A percentile compares a stretch with the other conserved stretches of the same genome.
Conservation (phyloP, 53 echinoderm and acorn worm species). For the Luidia sarsii region DNA sequence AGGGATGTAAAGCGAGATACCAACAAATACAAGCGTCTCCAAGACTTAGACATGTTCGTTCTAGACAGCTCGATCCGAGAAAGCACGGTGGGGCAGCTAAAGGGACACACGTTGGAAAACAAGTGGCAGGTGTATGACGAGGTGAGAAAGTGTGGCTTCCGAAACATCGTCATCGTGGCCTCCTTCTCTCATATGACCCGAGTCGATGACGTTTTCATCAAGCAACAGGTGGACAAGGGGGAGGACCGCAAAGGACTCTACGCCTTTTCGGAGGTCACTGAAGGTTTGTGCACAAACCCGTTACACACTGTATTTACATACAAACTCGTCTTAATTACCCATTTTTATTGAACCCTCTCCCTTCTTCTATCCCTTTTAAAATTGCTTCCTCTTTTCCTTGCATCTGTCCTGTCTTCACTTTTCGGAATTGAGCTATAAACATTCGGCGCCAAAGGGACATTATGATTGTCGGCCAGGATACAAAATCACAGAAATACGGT, state of each 20-base stretch:
- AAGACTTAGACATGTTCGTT: slow-evolving; percentile 58
- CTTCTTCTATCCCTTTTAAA: no score
- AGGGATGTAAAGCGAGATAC: neutral
- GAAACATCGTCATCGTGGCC: slow-evolving; percentile 53
- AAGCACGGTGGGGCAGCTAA: slow-evolving; percentile 54
- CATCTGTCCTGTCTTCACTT: no score
- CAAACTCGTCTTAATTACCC: no score
- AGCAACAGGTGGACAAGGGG: slow-evolving; percentile 50
- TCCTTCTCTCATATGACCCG: slow-evolving; percentile 58
- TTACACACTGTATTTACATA: no score
- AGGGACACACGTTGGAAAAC: slow-evolving; percentile 55
- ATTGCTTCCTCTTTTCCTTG: no score
- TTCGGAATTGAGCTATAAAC: no score
- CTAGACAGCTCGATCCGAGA: slow-evolving; percentile 68
- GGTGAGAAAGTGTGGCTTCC: slow-evolving; percentile 51
- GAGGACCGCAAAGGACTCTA: slow-evolving; percentile 48
- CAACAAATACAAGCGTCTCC: slow-evolving; percentile 27
- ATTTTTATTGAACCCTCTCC: no score
- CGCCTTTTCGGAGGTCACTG: slow-evolving; percentile 63
- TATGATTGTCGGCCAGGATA: no score
- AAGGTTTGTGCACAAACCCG: no score
- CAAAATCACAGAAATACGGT: no score
- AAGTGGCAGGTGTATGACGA: slow-evolving; percentile 68
- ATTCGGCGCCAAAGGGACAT: no score
- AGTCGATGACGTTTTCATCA: slow-evolving; percentile 57